Percentiles rank a stretch among this genome's conserved stretches.
Evolutionary conservation across 2,797 vertebrate genomes (phyloP).

Genomic region (Coregonus ussuriensis): DNA sequence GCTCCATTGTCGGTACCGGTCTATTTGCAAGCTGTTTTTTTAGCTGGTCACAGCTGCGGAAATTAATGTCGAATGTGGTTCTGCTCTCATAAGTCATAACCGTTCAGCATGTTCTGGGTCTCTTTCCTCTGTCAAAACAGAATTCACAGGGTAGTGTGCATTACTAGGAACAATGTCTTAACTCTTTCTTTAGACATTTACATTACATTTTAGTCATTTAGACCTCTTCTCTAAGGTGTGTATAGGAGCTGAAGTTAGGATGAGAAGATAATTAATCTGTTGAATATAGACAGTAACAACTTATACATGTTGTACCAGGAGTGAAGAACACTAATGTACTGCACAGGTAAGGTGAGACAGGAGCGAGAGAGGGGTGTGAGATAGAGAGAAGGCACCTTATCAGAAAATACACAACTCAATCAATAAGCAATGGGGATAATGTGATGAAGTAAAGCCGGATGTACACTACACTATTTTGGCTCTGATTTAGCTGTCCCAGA

Average conservation of each 20-base stretch:
- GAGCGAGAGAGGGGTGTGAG: background rate
- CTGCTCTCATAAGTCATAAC: slow-evolving; percentile 77
- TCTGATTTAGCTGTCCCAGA: too few species aligned
- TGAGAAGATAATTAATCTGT: background rate
- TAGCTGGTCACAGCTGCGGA: slow-evolving; percentile 75
- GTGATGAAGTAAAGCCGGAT: background rate
- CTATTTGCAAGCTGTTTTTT: slow-evolving; percentile 74
- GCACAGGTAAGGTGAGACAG: background rate
- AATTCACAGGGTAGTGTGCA: slow-evolving; percentile 63
- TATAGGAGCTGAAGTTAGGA: slow-evolving; percentile 33
- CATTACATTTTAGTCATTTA: background rate
- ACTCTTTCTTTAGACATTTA: slow-evolving; percentile 42
- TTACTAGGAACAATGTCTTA: slow-evolving; percentile 51
- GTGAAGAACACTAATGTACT: background rate
- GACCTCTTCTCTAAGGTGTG: slow-evolving; percentile 41
- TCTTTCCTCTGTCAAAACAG: slow-evolving; percentile 65
- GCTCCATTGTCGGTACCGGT: slow-evolving; percentile 67
- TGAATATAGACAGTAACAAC: slow-evolving; percentile 2
- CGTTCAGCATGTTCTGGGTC: slow-evolving; percentile 66
- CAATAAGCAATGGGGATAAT: background rate
- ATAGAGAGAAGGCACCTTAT: background rate
- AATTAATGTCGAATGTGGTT: slow-evolving; percentile 80
- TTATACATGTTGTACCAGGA: background rate
- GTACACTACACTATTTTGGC: too few species aligned
- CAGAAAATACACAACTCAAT: background rate